These are phyloP conservation scores for Cisticola juncidis DNA, from an alignment of 2,113 vertebrate genomes.

Conservation along the genomic window DNA sequence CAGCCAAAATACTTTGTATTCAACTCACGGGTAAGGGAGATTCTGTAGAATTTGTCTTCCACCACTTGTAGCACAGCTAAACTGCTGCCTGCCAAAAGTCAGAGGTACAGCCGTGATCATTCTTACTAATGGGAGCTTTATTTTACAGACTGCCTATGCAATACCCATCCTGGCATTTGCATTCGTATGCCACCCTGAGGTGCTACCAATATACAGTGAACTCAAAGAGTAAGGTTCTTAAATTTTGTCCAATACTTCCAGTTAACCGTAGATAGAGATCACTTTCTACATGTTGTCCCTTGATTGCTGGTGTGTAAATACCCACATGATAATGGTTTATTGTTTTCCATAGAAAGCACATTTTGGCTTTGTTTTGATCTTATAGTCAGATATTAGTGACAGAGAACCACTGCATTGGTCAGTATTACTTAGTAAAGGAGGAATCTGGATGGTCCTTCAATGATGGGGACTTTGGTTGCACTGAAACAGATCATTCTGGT, in stretches of 20 bases:
- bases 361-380: background rate
- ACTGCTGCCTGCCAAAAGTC: background rate
- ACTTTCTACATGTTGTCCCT: background rate
- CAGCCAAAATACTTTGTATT: constrained; percentile 92
- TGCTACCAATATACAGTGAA: constrained; percentile 98
- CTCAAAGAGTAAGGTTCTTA: constrained; percentile 89
- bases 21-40: constrained; percentile 88
- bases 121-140: constrained; percentile 55
- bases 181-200: constrained; percentile 97
- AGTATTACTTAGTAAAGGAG: background rate
- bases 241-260: constrained; percentile 34
- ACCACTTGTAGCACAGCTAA: background rate
- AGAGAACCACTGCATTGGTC: background rate
- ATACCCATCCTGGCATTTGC: constrained; percentile 96
- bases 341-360: background rate
- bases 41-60: background rate
- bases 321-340: background rate
- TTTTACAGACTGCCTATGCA: constrained; percentile 93
- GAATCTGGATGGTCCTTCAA: background rate
- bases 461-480: background rate
- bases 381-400: background rate
- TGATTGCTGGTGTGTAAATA: background rate
- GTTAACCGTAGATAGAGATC: background rate
- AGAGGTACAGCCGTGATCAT: background rate
- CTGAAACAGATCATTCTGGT: background rate